Conservation (phyloP, 2,113 vertebrate species). For the Rhinogobius similis region DNA sequence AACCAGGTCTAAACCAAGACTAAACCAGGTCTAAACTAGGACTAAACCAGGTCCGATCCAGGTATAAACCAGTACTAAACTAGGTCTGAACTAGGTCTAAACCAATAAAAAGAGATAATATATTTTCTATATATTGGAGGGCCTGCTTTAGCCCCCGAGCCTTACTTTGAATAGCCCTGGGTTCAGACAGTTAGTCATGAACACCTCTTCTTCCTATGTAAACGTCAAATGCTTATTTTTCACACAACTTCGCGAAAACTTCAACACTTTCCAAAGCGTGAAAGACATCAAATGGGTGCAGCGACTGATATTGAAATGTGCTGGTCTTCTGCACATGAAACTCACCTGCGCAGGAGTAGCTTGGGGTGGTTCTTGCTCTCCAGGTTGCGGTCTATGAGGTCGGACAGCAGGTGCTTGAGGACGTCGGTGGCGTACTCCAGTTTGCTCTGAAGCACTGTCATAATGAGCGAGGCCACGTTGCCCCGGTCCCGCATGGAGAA, state of each 20-base stretch:
- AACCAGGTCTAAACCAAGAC: too few species aligned
- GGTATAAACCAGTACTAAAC: too few species aligned
- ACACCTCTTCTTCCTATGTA: too few species aligned
- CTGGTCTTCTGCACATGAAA: neutral
- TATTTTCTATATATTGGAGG: too few species aligned
- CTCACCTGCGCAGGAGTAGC: slow-evolving; percentile 91
- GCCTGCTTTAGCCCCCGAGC: too few species aligned
- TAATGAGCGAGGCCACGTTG: slow-evolving; percentile 96
- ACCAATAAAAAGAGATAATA: too few species aligned
- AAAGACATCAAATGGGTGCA: neutral
- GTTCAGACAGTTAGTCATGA: too few species aligned
- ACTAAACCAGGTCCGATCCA: too few species aligned
- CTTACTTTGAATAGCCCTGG: too few species aligned
- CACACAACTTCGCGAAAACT: neutral
- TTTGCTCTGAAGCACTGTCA: slow-evolving; percentile 97
- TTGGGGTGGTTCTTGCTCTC: slow-evolving; percentile 99
- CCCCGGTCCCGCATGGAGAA: slow-evolving; percentile 98
- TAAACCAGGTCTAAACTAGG: too few species aligned
- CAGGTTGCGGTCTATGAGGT: slow-evolving; percentile 98
- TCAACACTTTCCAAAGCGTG: neutral
- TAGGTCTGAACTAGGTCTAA: too few species aligned
- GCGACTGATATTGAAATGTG: neutral
- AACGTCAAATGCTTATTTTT: neutral
- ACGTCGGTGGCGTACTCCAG: slow-evolving; percentile 96
- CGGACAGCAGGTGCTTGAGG: slow-evolving; percentile 94